Evolutionary conservation across 1,140 invertebrate genomes (phyloP).

Genomic region (Charaxes varanes): DNA sequence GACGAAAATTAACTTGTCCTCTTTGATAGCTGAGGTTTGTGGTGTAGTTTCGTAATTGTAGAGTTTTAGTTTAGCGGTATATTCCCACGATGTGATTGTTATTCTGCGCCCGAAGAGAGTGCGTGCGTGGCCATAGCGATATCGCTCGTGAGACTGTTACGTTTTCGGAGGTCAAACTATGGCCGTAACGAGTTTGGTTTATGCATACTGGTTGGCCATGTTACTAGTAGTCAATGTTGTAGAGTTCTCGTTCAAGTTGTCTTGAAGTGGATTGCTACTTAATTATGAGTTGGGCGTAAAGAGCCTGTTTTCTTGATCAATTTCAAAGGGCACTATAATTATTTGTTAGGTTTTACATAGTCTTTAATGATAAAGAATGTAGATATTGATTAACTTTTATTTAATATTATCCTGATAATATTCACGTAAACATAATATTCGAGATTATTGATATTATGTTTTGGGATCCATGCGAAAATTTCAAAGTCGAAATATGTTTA

Average conservation of each 20-base stretch:
- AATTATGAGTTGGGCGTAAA: conserved; percentile 19
- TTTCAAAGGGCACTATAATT: too few relatives aligned
- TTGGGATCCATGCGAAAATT: too few relatives aligned
- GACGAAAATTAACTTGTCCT: background rate
- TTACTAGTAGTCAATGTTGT: conserved; percentile 9
- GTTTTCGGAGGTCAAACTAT: conserved; percentile 38
- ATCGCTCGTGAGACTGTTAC: conserved; percentile 47
- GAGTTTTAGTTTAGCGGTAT: conserved; percentile 28
- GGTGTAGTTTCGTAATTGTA: conserved; percentile 43
- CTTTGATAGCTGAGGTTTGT: background rate
- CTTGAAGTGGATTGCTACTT: background rate
- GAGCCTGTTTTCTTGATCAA: too few relatives aligned
- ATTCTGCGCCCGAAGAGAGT: conserved; percentile 42
- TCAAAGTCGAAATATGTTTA: too few relatives aligned
- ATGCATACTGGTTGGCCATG: conserved; percentile 26
- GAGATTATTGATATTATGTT: too few relatives aligned
- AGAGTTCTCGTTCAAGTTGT: conserved; percentile 10
- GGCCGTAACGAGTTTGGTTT: conserved; percentile 32
- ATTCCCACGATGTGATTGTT: conserved; percentile 66
- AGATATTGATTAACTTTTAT: too few relatives aligned
- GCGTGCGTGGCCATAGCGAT: conserved; percentile 43
- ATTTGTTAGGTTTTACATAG: too few relatives aligned
- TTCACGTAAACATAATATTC: too few relatives aligned
- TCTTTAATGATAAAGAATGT: too few relatives aligned
- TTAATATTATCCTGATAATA: too few relatives aligned